Evolutionary conservation across 2,113 vertebrate species (phyloP).

Genomic region (Sarotherodon lohbergeri): DNA sequence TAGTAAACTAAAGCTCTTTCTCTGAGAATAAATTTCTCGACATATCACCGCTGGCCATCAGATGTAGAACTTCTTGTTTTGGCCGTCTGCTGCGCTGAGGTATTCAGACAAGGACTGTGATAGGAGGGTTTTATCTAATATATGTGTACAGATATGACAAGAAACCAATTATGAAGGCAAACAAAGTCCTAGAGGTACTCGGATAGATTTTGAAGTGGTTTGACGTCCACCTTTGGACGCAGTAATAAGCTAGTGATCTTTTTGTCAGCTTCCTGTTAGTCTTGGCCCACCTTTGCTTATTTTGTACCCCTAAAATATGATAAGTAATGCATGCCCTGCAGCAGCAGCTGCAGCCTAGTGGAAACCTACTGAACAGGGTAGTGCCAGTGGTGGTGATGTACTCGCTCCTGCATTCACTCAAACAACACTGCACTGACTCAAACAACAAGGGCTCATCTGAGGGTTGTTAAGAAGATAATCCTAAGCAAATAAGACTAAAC

Average conservation of each 20-base stretch:
- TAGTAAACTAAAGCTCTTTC: slow-evolving; percentile 19
- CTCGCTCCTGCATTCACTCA: background rate
- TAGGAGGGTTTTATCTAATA: background rate
- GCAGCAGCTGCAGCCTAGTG: background rate
- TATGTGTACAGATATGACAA: slow-evolving; percentile 3
- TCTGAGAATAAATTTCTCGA: background rate
- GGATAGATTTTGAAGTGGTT: background rate
- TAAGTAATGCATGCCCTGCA: background rate
- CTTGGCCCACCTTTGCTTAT: background rate
- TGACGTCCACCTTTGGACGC: background rate
- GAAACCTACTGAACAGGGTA: background rate
- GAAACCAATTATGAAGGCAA: slow-evolving; percentile 9
- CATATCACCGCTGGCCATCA: background rate
- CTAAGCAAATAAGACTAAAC: background rate
- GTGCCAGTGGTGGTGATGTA: background rate
- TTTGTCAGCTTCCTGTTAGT: background rate
- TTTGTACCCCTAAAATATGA: background rate
- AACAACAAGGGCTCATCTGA: background rate
- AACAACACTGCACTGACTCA: background rate
- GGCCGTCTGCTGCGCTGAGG: background rate
- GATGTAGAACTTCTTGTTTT: slow-evolving; percentile 1
- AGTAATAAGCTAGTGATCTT: background rate
- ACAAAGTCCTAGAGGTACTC: background rate
- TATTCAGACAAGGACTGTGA: background rate
- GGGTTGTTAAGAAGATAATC: background rate